phyloP scores from a whole-genome alignment of 2,888 invertebrate genomes.

The Iselma pallidipennis region DNA sequence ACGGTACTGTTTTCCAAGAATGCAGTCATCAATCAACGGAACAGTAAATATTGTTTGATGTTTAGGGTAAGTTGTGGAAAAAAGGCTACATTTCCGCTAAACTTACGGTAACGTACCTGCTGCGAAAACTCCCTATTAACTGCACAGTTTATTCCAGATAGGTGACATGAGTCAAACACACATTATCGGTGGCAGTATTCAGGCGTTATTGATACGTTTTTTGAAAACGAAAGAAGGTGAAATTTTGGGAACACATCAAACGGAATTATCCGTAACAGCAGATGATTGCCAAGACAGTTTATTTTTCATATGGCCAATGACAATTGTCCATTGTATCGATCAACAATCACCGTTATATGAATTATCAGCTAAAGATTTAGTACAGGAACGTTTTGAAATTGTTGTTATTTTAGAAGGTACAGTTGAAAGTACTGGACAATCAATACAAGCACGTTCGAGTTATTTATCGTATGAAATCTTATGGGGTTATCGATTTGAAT shows the following conservation, averaged over 20 bases:
- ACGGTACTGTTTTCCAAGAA: constrained; percentile 88
- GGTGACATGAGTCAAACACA: constrained; percentile 92
- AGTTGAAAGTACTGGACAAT: constrained; percentile 82
- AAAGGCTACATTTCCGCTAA: not conserved
- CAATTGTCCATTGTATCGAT: constrained; percentile 86
- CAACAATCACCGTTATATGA: constrained; percentile 80
- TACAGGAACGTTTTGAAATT: constrained; percentile 78
- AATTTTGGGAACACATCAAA: constrained; percentile 75
- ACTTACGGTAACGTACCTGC: not conserved
- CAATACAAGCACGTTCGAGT: constrained; percentile 76
- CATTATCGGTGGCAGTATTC: constrained; percentile 83
- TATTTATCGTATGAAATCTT: constrained; percentile 75
- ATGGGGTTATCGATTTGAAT: constrained; percentile 82
- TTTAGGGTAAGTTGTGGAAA: constrained; percentile 61
- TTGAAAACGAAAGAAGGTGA: constrained; percentile 78
- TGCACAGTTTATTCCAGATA: constrained; percentile 58
- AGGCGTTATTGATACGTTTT: constrained; percentile 77
- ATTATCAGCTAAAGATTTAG: constrained; percentile 82
- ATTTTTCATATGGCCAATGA: constrained; percentile 94
- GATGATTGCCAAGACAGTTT: constrained; percentile 80
- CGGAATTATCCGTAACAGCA: constrained; percentile 62
- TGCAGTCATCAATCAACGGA: constrained; percentile 80
- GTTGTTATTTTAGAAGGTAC: constrained; percentile 85
- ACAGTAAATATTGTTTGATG: constrained; percentile 79
- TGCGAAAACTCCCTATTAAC: not conserved